Evolutionary conservation across 2,888 invertebrate genomes (phyloP), one percentile per base, ranked within the genome.

Genomic region (Capitulum mitella): DNA sequence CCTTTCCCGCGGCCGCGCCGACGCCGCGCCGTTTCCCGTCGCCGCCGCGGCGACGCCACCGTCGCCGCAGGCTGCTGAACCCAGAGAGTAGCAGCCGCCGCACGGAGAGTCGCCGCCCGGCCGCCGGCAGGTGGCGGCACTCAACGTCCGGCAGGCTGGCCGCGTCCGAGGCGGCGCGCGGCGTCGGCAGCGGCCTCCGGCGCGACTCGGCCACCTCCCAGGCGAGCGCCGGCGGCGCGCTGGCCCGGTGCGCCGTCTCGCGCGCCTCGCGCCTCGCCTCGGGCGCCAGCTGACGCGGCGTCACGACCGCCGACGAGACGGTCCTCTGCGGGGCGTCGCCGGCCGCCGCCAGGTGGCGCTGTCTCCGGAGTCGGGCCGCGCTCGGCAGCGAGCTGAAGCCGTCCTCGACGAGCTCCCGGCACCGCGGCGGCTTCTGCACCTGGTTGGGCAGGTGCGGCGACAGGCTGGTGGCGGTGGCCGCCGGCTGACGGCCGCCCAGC

Each of bases 331-430:
- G 61, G 1, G 32, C 16, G 32, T 61, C n/a, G n/a, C n/a, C 12
- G 14, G 61, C 32, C 3, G 64, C 19, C 1, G 37, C 37, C 3
- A 8, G 58, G 1, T 2, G 32, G 19, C 64, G 34, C 37, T 37
- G 64, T 5, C 22, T 34, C 22, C 64, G 64, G 37, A 70, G 37
- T 1, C 64, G 64, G 2, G 64, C 16, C 16, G 12, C 22, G 22
- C 64, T 70, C 22, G 64, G 64, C 64, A 70, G 37, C 10, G 64
- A 70, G 64, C 64, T 10, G 37, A 70, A 70, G 5, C 64, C 64
- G 37, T 70, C 64, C 6, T 37, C 37, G 1, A 32, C 37, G 0
- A 37, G 32, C 32, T 34, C 37, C 19, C 64, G 32, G 19, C 3
- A 32, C 12, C 64, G 34, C 64, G 64, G 64, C 34, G 64, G 64